These are phyloP conservation scores for Chrysolina haemoptera DNA, from an alignment of 2,888 invertebrate genomes.

Conservation along the genomic window DNA sequence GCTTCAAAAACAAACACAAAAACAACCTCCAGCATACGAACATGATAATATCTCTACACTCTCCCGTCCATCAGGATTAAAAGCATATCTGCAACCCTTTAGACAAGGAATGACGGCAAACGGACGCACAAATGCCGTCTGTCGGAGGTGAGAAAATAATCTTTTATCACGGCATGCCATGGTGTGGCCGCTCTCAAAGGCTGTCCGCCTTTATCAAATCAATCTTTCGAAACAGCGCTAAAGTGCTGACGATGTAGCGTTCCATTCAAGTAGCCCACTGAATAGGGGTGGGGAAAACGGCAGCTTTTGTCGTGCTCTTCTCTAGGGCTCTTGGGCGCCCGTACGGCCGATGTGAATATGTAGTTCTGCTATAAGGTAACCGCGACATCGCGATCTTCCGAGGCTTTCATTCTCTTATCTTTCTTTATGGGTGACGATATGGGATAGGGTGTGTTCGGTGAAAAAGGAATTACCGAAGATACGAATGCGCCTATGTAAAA, in stretches of 20 bases:
- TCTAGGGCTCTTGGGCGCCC: constrained; percentile 59
- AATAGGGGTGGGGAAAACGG: constrained; percentile 60
- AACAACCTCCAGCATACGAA: neutral
- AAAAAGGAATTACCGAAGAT: constrained; percentile 2
- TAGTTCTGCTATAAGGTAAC: constrained; percentile 44
- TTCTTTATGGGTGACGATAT: constrained; percentile 13
- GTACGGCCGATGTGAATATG: constrained; percentile 56
- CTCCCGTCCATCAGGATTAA: neutral
- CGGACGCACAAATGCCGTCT: neutral
- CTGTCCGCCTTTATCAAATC: constrained; percentile 67
- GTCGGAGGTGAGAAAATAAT: constrained; percentile 56
- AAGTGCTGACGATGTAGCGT: constrained; percentile 67
- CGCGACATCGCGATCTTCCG: constrained; percentile 29
- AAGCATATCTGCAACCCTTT: constrained; percentile 4
- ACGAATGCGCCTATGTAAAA: neutral
- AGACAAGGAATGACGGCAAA: neutral
- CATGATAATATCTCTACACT: neutral
- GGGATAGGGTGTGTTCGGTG: neutral
- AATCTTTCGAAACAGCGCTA: constrained; percentile 66
- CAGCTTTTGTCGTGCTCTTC: constrained; percentile 64
- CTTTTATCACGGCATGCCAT: constrained; percentile 55
- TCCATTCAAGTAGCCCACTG: constrained; percentile 64
- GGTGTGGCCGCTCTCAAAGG: constrained; percentile 57
- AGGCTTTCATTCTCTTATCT: constrained; percentile 35
- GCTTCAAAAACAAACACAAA: neutral